These are phyloP conservation scores for Xylophagus ater DNA, from an alignment of 2,888 invertebrate species.

Conservation along the genomic window DNA sequence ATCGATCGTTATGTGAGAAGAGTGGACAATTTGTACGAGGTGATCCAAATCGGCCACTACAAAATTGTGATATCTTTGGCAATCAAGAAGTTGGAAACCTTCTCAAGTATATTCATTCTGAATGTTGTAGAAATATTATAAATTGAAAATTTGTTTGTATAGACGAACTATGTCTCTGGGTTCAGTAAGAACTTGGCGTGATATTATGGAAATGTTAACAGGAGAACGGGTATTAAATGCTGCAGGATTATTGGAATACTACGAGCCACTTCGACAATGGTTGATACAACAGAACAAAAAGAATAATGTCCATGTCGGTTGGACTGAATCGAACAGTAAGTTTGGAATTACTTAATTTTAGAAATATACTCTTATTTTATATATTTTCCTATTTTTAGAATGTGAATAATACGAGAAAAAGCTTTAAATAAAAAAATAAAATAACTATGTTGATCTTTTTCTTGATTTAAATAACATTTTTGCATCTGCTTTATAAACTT, in stretches of 20 bases:
- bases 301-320: slow-evolving; percentile 48
- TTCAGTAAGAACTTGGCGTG: slow-evolving; percentile 64
- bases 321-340: slow-evolving; percentile 36
- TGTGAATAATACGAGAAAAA: too few species aligned
- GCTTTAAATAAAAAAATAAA: too few species aligned
- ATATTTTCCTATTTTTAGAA: neutral
- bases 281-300: slow-evolving; percentile 53
- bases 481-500: too few species aligned
- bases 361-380: neutral
- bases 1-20: slow-evolving; percentile 57
- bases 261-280: slow-evolving; percentile 62
- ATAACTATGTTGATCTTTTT: too few species aligned
- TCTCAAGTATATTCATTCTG: slow-evolving; percentile 39
- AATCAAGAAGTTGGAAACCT: slow-evolving; percentile 64
- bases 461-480: too few species aligned
- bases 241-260: slow-evolving; percentile 65
- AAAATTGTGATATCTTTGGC: slow-evolving; percentile 75
- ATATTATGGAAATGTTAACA: slow-evolving; percentile 67
- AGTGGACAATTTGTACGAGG: slow-evolving; percentile 63
- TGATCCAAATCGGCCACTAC: slow-evolving; percentile 52
- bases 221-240: slow-evolving; percentile 61
- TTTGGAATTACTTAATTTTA: neutral
- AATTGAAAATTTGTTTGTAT: too few species aligned
- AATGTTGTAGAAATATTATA: slow-evolving; percentile 22
- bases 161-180: slow-evolving; percentile 57